Conservation (phyloP, 2,113 vertebrate species). For the Danio rerio region DNA sequence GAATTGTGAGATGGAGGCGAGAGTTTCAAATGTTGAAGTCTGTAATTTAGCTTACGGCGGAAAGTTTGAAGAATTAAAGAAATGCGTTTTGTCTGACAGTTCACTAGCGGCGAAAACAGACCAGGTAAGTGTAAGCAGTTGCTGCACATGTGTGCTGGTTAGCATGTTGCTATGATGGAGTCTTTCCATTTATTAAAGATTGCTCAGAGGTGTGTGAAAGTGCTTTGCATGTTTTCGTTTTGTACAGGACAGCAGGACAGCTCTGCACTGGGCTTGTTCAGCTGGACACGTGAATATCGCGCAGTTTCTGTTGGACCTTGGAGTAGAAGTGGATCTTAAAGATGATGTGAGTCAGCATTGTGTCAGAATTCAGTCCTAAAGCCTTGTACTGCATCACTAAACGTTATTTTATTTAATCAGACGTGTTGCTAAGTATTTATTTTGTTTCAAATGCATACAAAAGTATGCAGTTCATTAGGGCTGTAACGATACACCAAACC, state of each 20-base stretch:
- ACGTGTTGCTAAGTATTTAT: not conserved
- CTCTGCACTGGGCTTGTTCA: slow-evolving; percentile 95
- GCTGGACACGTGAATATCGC: slow-evolving; percentile 89
- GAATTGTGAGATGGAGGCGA: slow-evolving; percentile 75
- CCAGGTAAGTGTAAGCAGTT: slow-evolving; percentile 79
- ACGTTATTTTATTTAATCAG: not conserved
- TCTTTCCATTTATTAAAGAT: not conserved
- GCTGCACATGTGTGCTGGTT: not conserved
- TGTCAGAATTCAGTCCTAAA: not conserved
- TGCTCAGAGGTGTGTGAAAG: not conserved
- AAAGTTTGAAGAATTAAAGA: slow-evolving; percentile 83
- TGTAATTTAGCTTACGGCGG: slow-evolving; percentile 90
- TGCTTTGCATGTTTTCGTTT: not conserved
- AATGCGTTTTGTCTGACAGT: slow-evolving; percentile 80
- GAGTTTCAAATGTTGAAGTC: slow-evolving; percentile 86
- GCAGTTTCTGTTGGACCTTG: slow-evolving; percentile 84
- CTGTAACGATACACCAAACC: too few relatives aligned
- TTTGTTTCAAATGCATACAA: not conserved
- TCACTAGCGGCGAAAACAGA: slow-evolving; percentile 83
- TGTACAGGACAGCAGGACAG: slow-evolving; percentile 85
- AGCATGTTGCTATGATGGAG: not conserved
- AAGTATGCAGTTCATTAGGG: not conserved
- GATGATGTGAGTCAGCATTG: slow-evolving; percentile 86
- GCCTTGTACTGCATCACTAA: not conserved
- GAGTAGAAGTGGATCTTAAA: slow-evolving; percentile 86